Evolutionary conservation across 1,140 invertebrate genomes (phyloP).

Genomic region (Neodiprion virginianus): DNA sequence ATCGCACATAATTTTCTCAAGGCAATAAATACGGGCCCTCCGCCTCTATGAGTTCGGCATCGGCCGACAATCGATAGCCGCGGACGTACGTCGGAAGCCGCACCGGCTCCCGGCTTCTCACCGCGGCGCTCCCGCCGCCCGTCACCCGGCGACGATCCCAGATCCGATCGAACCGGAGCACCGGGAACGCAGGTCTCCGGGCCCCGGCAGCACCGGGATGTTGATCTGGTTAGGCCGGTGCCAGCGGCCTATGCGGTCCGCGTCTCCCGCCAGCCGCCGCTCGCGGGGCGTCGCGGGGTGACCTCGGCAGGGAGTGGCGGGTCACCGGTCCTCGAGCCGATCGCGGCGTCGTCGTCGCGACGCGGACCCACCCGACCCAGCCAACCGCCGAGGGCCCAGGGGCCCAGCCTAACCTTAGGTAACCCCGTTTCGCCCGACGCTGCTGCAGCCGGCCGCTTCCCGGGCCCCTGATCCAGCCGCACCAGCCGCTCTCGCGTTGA

Average conservation of each 20-base stretch:
- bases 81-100: not conserved
- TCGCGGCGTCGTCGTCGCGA: not conserved
- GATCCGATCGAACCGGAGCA: slow-evolving; percentile 10
- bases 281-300: slow-evolving; percentile 49
- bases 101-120: not conserved
- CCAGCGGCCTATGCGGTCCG: slow-evolving; percentile 38
- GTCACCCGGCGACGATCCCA: not conserved
- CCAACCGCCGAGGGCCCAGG: not conserved
- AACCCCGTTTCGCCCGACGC: slow-evolving; percentile 2
- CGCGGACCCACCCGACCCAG: not conserved
- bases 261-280: slow-evolving; percentile 42
- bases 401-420: not conserved
- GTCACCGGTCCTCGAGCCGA: slow-evolving; percentile 50
- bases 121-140: not conserved
- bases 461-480: not conserved
- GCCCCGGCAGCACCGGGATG: slow-evolving; percentile 40
- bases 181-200: not conserved
- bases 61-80: not conserved
- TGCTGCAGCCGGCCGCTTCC: not conserved
- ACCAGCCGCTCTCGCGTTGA: not conserved
- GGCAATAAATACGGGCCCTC: not conserved
- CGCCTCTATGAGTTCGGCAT: not conserved
- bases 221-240: slow-evolving; percentile 58
- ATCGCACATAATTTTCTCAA: not conserved
- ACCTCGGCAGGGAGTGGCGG: slow-evolving; percentile 58